Percentiles rank a stretch among this genome's conserved stretches.
These are phyloP conservation scores for Bolinopsis microptera DNA, from an alignment of 37 sponge, comb jelly and placozoan species.

Conservation along the genomic window DNA sequence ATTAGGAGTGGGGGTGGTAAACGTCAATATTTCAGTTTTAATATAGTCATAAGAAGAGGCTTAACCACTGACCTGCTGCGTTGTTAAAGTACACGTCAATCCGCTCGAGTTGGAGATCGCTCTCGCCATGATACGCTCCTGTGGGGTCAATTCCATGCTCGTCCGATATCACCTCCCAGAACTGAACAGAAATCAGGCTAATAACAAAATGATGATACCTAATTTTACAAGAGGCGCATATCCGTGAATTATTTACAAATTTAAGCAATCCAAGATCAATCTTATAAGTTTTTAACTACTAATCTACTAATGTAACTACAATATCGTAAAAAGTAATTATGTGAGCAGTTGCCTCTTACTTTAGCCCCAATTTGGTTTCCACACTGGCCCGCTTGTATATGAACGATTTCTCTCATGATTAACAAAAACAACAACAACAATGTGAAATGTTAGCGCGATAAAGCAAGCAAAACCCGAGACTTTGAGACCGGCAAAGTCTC, in stretches of 20 bases:
- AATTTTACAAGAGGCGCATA: too few relatives aligned
- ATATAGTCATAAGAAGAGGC: too few relatives aligned
- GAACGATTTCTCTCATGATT: neutral
- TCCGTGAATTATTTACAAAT: too few relatives aligned
- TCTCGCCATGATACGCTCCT: neutral
- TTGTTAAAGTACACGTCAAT: slow-evolving; percentile 62
- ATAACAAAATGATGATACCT: too few relatives aligned
- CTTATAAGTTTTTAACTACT: neutral
- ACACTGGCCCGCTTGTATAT: slow-evolving; percentile 20
- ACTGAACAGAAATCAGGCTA: neutral
- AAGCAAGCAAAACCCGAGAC: neutral
- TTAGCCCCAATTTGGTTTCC: slow-evolving; percentile 22
- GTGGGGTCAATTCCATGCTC: slow-evolving; percentile 8
- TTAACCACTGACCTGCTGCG: too few relatives aligned
- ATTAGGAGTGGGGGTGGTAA: too few relatives aligned
- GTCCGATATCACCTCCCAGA: neutral
- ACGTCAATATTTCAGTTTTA: too few relatives aligned
- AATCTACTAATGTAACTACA: neutral
- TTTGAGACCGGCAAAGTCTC: neutral
- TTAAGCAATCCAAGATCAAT: too few relatives aligned
- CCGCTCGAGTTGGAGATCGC: slow-evolving; percentile 16
- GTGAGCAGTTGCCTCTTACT: neutral
- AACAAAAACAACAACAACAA: neutral
- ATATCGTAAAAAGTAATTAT: neutral
- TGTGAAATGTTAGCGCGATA: neutral